These are phyloP conservation scores for Ceratoteleas bidentatus DNA, from an alignment of 1,140 invertebrate species.

Conservation along the genomic window DNA sequence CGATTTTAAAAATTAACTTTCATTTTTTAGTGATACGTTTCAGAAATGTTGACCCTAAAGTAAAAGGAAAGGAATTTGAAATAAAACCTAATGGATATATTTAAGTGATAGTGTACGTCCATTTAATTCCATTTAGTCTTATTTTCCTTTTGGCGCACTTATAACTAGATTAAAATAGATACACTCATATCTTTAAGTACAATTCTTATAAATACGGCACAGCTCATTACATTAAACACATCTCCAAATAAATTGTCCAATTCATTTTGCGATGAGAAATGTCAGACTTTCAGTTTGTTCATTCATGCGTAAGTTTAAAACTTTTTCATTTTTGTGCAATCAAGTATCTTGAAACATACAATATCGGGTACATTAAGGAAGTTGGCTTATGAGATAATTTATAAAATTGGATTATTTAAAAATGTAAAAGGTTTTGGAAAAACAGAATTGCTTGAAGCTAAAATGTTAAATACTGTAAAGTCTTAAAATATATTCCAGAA, in stretches of 20 bases:
- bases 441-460: not conserved
- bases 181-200: constrained; percentile 52
- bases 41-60: too few relatives aligned
- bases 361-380: too few relatives aligned
- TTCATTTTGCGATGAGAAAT: constrained; percentile 53
- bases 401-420: too few relatives aligned
- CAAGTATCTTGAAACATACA: too few relatives aligned
- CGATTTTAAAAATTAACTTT: too few relatives aligned
- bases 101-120: constrained; percentile 48
- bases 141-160: constrained; percentile 20
- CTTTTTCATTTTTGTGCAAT: too few relatives aligned
- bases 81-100: constrained; percentile 52
- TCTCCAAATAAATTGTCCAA: constrained; percentile 42
- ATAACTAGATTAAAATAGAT: constrained; percentile 49
- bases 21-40: too few relatives aligned
- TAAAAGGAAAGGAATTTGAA: too few relatives aligned
- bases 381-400: too few relatives aligned
- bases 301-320: not conserved
- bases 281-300: constrained; percentile 72
- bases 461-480: too few relatives aligned
- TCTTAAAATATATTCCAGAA: too few relatives aligned
- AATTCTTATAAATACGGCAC: constrained; percentile 51
- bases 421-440: not conserved
- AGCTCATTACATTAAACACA: constrained; percentile 37
- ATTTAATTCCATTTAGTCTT: constrained; percentile 53